Percentiles rank a stretch among this genome's conserved stretches.
Conservation (phyloP, 2,888 invertebrate species). For the Ophion ellenae region DNA sequence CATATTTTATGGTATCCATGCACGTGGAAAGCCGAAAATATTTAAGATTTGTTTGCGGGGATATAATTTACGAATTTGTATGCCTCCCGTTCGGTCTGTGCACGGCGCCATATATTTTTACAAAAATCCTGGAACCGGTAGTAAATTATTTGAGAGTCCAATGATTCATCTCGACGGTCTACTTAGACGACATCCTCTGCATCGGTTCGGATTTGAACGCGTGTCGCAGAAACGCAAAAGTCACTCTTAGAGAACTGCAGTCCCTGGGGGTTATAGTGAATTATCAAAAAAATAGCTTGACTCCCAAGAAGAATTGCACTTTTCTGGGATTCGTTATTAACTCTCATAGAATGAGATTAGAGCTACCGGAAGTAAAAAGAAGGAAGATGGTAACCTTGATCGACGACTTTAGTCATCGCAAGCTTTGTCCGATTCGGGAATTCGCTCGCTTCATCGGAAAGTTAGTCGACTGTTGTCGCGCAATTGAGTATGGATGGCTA, state of each 20-base stretch:
- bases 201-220: conserved; percentile 8
- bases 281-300: conserved; percentile 19
- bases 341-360: conserved; percentile 13
- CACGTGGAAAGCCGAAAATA: conserved; percentile 47
- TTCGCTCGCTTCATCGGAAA: neutral
- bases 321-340: conserved; percentile 42
- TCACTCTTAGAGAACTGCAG: conserved; percentile 8
- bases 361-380: conserved; percentile 24
- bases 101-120: too few species aligned
- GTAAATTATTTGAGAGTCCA: conserved; percentile 22
- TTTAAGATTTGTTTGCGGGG: conserved; percentile 39
- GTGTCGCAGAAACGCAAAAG: conserved; percentile 11
- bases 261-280: conserved; percentile 37
- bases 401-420: neutral
- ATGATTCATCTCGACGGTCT: conserved; percentile 33
- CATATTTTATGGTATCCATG: conserved; percentile 47
- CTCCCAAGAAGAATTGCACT: conserved; percentile 14
- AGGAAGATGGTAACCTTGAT: neutral
- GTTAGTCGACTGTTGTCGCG: conserved; percentile 22
- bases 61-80: conserved; percentile 27
- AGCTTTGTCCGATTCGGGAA: conserved; percentile 9
- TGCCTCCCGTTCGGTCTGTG: too few species aligned
- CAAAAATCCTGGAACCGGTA: conserved; percentile 1
- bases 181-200: conserved; percentile 36
- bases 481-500: conserved; percentile 10